Conservation (phyloP, 2,888 invertebrate species). For the Sinohyriopsis cumingii region DNA sequence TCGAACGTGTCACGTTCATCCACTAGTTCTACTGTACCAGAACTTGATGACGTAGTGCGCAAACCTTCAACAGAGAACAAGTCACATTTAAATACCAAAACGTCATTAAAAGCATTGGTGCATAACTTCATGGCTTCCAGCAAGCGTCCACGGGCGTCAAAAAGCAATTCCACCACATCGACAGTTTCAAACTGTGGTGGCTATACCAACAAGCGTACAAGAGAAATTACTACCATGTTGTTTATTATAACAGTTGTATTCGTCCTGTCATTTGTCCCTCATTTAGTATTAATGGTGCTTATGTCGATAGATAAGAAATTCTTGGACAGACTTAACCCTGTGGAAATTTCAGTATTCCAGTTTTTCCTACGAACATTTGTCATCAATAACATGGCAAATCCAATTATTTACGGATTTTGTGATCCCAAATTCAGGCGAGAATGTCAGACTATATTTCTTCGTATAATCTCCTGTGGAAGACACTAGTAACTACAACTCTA, state of each 20-base stretch:
- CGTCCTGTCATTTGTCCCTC: slow-evolving; percentile 51
- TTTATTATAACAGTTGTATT: slow-evolving; percentile 51
- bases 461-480: slow-evolving; percentile 21
- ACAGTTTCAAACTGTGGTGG: slow-evolving; percentile 10
- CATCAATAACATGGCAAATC: slow-evolving; percentile 54
- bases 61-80: neutral
- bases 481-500: neutral
- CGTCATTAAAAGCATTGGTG: neutral
- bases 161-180: neutral
- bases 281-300: slow-evolving; percentile 38
- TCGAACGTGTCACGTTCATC: neutral
- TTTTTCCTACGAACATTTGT: slow-evolving; percentile 49
- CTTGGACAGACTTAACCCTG: slow-evolving; percentile 21
- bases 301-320: slow-evolving; percentile 31
- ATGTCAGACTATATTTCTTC: slow-evolving; percentile 26
- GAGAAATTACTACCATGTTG: slow-evolving; percentile 47
- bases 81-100: neutral
- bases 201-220: slow-evolving; percentile 22
- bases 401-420: slow-evolving; percentile 54
- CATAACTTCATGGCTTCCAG: neutral
- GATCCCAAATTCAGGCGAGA: slow-evolving; percentile 50
- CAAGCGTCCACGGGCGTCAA: neutral
- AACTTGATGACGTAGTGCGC: neutral
- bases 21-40: neutral
- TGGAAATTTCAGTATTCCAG: slow-evolving; percentile 33